Evolutionary conservation across 92 coral and sea anemone species (phyloP).

Genomic region (Galaxea fascicularis): DNA sequence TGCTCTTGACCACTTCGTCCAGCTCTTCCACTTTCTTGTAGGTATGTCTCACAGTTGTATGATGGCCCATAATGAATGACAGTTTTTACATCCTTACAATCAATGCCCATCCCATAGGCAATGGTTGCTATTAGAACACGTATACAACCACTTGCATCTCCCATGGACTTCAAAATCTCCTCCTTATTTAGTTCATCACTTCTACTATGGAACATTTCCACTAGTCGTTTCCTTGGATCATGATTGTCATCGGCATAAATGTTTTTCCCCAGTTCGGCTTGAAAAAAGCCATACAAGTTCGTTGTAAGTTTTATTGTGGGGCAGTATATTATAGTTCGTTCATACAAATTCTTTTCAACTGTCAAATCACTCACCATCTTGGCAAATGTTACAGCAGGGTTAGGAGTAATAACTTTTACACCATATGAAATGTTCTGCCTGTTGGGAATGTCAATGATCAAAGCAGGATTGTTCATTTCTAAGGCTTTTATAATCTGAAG

Average conservation of each 20-base stretch:
- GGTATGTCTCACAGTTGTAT: conserved; percentile 53
- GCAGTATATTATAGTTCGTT: conserved; percentile 48
- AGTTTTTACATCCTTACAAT: conserved; percentile 56
- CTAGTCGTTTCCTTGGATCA: conserved; percentile 44
- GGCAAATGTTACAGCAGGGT: conserved; percentile 42
- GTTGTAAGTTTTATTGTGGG: conserved; percentile 41
- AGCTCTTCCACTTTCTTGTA: conserved; percentile 75
- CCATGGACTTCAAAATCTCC: conserved; percentile 42
- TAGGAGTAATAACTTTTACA: conserved; percentile 48
- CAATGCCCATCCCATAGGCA: conserved; percentile 75
- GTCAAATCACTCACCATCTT: conserved; percentile 35
- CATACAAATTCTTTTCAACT: conserved; percentile 29
- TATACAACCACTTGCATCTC: conserved; percentile 24
- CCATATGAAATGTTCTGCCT: conserved; percentile 49
- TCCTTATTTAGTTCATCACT: conserved; percentile 63
- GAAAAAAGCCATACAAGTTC: conserved; percentile 43
- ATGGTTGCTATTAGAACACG: conserved; percentile 64
- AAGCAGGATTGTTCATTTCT: conserved; percentile 45
- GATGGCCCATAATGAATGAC: conserved; percentile 72
- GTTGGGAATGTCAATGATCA: conserved; percentile 39
- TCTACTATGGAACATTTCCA: conserved; percentile 72
- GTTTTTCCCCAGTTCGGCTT: conserved; percentile 35
- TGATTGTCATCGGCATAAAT: conserved; percentile 17
- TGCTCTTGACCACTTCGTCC: conserved; percentile 30
- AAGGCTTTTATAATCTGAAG: conserved; percentile 31